Conservation (phyloP, 2,888 invertebrate genomes). For the Phragmatobia fuliginosa region DNA sequence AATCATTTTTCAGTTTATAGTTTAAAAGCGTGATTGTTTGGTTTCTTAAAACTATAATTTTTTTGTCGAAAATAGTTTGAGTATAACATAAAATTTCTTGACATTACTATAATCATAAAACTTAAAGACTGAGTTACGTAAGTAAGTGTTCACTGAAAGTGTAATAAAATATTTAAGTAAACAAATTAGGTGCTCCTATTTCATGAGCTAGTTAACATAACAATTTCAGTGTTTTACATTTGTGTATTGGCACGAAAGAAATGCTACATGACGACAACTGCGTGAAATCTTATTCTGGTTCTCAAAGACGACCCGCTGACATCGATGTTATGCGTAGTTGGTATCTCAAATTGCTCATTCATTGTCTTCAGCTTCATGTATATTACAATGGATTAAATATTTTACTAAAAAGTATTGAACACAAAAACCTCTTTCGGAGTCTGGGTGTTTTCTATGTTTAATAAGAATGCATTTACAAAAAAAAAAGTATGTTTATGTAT, state of each 20-base stretch:
- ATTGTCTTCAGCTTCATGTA: not conserved
- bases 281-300: constrained; percentile 10
- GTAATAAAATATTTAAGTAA: constrained; percentile 1
- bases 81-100: no score
- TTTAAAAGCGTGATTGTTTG: no score
- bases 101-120: no score
- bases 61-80: no score
- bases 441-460: no score
- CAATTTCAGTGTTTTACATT: not conserved
- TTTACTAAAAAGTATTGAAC: not conserved
- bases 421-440: not conserved
- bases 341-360: not conserved
- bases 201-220: not conserved
- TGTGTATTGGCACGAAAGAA: constrained; percentile 16
- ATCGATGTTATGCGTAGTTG: constrained; percentile 10
- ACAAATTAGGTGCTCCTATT: constrained; percentile 5
- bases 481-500: no score
- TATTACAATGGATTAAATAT: not conserved
- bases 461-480: no score
- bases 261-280: constrained; percentile 18
- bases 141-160: not conserved
- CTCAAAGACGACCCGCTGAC: constrained; percentile 18
- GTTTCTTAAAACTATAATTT: no score
- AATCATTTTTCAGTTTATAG: no score
- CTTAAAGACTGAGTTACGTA: not conserved